Base-by-base conservation (phyloP, 2,888 invertebrate species). In the Caenorhabditis sp. region DNA sequence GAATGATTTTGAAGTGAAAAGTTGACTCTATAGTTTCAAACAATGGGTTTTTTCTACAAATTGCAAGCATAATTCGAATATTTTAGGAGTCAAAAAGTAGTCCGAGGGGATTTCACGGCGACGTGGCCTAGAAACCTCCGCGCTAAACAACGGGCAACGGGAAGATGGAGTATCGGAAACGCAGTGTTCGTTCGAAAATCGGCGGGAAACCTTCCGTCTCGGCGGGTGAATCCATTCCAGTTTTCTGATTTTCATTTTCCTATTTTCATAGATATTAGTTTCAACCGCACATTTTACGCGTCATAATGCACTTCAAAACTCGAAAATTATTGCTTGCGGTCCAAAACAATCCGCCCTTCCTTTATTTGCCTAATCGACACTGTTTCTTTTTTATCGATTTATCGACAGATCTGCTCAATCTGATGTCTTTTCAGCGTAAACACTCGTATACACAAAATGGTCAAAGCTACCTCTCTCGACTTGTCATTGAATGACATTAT, bases 401-500 rank as follows among this genome's bases (percentile, higher is more conserved):
- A n/a, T n/a, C n/a, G n/a, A n/a, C n/a, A n/a, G n/a, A n/a, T n/a
- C n/a, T n/a, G n/a, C n/a, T n/a, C n/a, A n/a, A n/a, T n/a, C n/a
- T n/a, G n/a, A n/a, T 45, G 17, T 20, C 17, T 24, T 62, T 62
- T 13, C 50, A 62, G 62, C 62, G 30, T 13, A 24, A 50, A 50
- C 13, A 15, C n/a, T 2, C n/a, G n/a, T n/a, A n/a, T n/a, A n/a
- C 9, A 48, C 48, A 48, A 27, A 48, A 70, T 70, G 70, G 70
- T 70, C 30, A 70, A 70, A 24, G 70, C 59, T 15, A 53, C 45
- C 37, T 32, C 70, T 17, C 27, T 70, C 41, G 70, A 70, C 35
- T 52, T 70, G 52, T 37, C 70, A 1, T 53, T 70, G n/a, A 45
- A 59, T 37, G 70, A 70, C 24, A 70, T 70, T 39, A 70, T 70